Conservation (phyloP, 2,888 invertebrate genomes). For the Acronicta aceris region DNA sequence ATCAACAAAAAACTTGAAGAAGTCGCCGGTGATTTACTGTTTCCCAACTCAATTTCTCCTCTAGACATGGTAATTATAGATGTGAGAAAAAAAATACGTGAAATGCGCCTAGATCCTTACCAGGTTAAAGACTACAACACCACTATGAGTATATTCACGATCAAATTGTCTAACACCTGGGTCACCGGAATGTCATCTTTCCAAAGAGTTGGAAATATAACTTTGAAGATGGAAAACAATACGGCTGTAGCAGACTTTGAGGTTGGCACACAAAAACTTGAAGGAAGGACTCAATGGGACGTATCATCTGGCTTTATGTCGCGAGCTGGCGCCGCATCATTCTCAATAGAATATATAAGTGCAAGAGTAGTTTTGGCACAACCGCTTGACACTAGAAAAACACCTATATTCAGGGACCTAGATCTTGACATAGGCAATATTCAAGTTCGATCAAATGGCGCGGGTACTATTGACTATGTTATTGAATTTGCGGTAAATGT, state of each 20-base stretch:
- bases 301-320: slow-evolving; percentile 91
- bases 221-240: slow-evolving; percentile 92
- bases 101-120: slow-evolving; percentile 93
- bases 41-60: slow-evolving; percentile 96
- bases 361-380: slow-evolving; percentile 92
- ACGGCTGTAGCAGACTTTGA: slow-evolving; percentile 91
- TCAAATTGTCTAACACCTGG: slow-evolving; percentile 93
- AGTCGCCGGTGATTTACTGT: slow-evolving; percentile 91
- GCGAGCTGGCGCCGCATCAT: slow-evolving; percentile 92
- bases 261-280: slow-evolving; percentile 94
- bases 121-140: slow-evolving; percentile 92
- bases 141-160: slow-evolving; percentile 91
- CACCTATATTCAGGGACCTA: slow-evolving; percentile 92
- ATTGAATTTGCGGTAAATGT: slow-evolving; percentile 95
- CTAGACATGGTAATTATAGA: slow-evolving; percentile 95
- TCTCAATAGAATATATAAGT: slow-evolving; percentile 93
- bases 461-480: slow-evolving; percentile 95
- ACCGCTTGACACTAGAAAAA: slow-evolving; percentile 93
- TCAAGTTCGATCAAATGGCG: slow-evolving; percentile 94
- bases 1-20: slow-evolving; percentile 93
- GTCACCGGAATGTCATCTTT: slow-evolving; percentile 94
- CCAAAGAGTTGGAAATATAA: slow-evolving; percentile 94
- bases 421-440: slow-evolving; percentile 95
- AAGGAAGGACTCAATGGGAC: slow-evolving; percentile 94
- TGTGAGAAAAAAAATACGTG: slow-evolving; percentile 91